Percentiles rank a stretch among this genome's conserved stretches.
phyloP scores from a whole-genome alignment of 2,888 invertebrate species.

The Helicoverpa assulta region DNA sequence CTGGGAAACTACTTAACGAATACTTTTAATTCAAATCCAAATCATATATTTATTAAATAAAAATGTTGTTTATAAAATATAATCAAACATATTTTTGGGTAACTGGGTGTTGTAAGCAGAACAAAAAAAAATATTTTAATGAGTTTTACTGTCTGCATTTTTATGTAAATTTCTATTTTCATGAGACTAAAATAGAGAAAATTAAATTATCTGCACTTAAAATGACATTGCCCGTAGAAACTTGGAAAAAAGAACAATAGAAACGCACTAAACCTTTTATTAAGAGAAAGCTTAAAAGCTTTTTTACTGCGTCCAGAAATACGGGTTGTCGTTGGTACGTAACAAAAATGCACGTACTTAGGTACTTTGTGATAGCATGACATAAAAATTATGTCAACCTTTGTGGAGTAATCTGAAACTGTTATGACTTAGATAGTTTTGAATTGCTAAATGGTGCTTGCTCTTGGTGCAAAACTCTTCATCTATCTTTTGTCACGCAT shows the following conservation, averaged over 20 bases:
- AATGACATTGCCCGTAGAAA: conserved; percentile 6
- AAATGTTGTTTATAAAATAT: no score
- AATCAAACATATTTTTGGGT: no score
- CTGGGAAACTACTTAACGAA: background rate
- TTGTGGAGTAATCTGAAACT: conserved; percentile 30
- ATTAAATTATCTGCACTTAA: conserved; percentile 5
- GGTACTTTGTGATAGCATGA: conserved; percentile 45
- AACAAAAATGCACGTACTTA: conserved; percentile 49
- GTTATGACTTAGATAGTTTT: conserved; percentile 28
- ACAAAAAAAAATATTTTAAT: no score
- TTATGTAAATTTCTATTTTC: no score
- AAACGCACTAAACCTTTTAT: conserved; percentile 37
- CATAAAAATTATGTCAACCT: conserved; percentile 50
- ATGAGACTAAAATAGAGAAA: background rate
- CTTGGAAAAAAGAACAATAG: conserved; percentile 41
- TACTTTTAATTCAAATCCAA: no score
- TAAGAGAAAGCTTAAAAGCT: conserved; percentile 53
- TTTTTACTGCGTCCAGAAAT: conserved; percentile 57
- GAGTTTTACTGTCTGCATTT: no score
- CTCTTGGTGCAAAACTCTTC: no score
- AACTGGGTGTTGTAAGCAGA: no score
- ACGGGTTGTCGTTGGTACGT: conserved; percentile 49
- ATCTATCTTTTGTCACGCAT: no score
- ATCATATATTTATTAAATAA: no score
- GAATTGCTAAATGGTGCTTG: conserved; percentile 2